Percentiles rank a stretch among this genome's conserved stretches.
Evolutionary conservation across 53 echinoderm and acorn worm species (phyloP).

Genomic region (Luidia sarsii): DNA sequence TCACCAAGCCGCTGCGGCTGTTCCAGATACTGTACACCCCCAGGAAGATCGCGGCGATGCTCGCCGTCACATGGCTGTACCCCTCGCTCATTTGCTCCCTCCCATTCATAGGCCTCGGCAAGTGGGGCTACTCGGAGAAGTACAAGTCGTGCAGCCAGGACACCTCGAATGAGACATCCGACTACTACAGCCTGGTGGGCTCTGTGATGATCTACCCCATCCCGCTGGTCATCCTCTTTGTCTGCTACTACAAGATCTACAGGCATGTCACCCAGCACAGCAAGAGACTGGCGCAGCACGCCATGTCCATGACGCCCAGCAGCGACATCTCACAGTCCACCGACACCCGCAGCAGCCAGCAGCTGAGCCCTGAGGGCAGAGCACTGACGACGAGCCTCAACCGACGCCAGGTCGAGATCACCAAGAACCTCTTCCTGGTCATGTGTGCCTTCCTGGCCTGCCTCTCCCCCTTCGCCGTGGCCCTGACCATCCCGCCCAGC

Average conservation of each 20-base stretch:
- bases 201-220: conserved; percentile 51
- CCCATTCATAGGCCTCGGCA: conserved; percentile 48
- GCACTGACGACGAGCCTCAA: conserved; percentile 28
- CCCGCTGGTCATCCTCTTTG: conserved; percentile 35
- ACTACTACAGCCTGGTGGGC: conserved; percentile 53
- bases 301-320: neutral
- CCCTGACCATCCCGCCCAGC: conserved; percentile 66
- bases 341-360: neutral
- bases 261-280: conserved; percentile 54
- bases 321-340: neutral
- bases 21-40: conserved; percentile 52
- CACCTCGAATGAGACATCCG: conserved; percentile 36
- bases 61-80: conserved; percentile 47
- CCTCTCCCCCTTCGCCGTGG: conserved; percentile 72
- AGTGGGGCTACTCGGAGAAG: conserved; percentile 56
- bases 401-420: conserved; percentile 66
- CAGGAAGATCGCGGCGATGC: conserved; percentile 51
- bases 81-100: neutral
- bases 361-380: neutral
- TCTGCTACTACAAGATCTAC: conserved; percentile 62
- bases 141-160: conserved; percentile 70
- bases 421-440: conserved; percentile 82
- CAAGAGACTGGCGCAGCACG: neutral
- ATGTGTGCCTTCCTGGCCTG: conserved; percentile 73
- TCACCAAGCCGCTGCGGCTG: conserved; percentile 7